A percentile compares a stretch with the other conserved stretches of the same genome.
phyloP scores from a whole-genome alignment of 1,140 invertebrate genomes.

The Sipha flava region DNA sequence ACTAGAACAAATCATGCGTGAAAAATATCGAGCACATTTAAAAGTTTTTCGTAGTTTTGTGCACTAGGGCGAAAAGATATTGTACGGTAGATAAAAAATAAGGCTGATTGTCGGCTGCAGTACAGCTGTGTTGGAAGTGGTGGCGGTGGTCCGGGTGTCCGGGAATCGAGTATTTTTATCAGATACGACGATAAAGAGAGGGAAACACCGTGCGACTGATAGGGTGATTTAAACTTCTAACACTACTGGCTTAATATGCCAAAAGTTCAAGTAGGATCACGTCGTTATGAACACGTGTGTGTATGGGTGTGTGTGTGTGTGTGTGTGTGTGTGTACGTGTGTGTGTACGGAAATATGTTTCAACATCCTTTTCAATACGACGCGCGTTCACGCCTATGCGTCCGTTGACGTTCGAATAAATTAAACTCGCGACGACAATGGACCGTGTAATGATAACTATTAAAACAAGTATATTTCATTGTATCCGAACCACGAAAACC shows the following conservation, averaged over 20 bases:
- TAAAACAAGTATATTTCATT: too few relatives aligned
- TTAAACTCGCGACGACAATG: too few relatives aligned
- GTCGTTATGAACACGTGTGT: background rate
- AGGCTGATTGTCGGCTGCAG: background rate
- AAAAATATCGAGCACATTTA: slow-evolving; percentile 26
- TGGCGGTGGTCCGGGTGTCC: background rate
- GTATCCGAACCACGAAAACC: too few relatives aligned
- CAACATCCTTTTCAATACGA: too few relatives aligned
- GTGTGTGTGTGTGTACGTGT: too few relatives aligned
- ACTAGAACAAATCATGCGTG: slow-evolving; percentile 7
- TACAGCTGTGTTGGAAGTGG: too few relatives aligned
- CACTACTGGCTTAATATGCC: background rate
- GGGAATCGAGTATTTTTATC: background rate
- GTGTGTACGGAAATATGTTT: too few relatives aligned
- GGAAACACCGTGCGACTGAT: background rate
- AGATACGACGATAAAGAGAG: background rate
- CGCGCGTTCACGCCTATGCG: too few relatives aligned
- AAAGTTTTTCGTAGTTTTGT: slow-evolving; percentile 20
- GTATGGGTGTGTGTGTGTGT: too few relatives aligned
- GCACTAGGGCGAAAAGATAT: slow-evolving; percentile 16
- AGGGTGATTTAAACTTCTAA: background rate
- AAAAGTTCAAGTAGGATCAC: background rate
- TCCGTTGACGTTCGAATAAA: too few relatives aligned
- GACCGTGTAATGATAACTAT: too few relatives aligned
- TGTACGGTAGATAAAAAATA: background rate